Conservation (phyloP, 1,140 invertebrate genomes). For the Patella vulgata region DNA sequence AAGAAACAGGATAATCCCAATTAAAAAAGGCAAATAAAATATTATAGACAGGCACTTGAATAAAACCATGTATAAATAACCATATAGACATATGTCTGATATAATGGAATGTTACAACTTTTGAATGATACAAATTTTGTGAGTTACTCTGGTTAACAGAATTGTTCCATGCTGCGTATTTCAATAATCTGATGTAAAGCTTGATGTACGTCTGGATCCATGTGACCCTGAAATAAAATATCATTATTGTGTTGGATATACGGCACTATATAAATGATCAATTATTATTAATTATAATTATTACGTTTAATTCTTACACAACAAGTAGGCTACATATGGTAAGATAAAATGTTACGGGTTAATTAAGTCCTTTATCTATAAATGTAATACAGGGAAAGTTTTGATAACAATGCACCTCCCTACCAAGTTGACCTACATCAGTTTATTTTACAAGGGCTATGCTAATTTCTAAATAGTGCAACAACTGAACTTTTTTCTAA, state of each 20-base stretch:
- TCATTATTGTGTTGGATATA: not conserved
- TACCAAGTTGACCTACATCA: too few species aligned
- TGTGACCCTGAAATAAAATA: constrained; percentile 51
- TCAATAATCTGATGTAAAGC: constrained; percentile 57
- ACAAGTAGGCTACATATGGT: not conserved
- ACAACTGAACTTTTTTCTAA: too few species aligned
- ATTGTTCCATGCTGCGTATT: constrained; percentile 59
- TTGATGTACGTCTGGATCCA: constrained; percentile 59
- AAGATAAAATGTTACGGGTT: not conserved
- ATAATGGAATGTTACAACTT: not conserved
- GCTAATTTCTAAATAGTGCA: too few species aligned
- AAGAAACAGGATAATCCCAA: too few species aligned
- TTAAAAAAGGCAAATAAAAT: too few species aligned
- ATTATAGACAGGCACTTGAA: not conserved
- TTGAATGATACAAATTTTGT: too few species aligned
- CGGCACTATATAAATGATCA: too few species aligned
- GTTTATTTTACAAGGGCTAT: too few species aligned
- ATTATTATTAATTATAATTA: not conserved
- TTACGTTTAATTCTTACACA: not conserved
- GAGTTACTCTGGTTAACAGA: too few species aligned
- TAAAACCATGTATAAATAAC: not conserved
- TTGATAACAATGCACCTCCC: too few species aligned
- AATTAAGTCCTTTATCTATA: not conserved
- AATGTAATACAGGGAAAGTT: not conserved
- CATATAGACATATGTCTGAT: constrained; percentile 1